Percentiles rank a stretch among this genome's conserved stretches.
Conservation (phyloP, 2,113 vertebrate species). For the Equus quagga region DNA sequence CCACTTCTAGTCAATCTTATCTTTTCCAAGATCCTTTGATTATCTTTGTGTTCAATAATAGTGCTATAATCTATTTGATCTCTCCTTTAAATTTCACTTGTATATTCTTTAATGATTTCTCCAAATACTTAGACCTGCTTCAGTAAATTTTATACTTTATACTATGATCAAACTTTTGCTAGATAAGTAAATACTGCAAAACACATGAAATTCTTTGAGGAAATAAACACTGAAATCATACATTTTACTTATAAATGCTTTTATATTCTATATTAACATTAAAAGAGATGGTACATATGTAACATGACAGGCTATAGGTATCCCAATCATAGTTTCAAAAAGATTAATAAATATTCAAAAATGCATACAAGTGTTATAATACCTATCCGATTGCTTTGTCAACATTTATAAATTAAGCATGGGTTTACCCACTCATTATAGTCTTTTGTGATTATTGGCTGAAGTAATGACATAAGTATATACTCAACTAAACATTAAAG, state of each 20-base stretch:
- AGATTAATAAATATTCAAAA: not conserved
- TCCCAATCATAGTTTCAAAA: not conserved
- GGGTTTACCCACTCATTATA: not conserved
- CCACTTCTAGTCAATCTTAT: not conserved
- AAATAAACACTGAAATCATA: not conserved
- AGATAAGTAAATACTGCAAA: not conserved
- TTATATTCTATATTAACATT: not conserved
- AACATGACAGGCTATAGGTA: not conserved
- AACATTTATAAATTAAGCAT: not conserved
- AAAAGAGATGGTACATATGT: not conserved
- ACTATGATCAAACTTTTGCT: not conserved
- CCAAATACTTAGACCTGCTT: not conserved
- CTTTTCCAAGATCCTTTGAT: not conserved
- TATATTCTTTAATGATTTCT: not conserved
- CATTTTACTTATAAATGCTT: not conserved
- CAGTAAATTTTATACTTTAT: constrained; percentile 15
- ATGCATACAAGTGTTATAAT: not conserved
- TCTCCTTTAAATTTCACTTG: not conserved
- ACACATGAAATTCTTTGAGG: not conserved
- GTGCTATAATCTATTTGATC: not conserved
- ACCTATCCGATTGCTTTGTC: not conserved
- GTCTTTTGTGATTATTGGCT: not conserved
- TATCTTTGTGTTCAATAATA: not conserved
- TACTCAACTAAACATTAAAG: not conserved
- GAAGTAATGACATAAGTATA: not conserved